Evolutionary conservation across 2,888 invertebrate species (phyloP).

Genomic region (Andrena dorsata): DNA sequence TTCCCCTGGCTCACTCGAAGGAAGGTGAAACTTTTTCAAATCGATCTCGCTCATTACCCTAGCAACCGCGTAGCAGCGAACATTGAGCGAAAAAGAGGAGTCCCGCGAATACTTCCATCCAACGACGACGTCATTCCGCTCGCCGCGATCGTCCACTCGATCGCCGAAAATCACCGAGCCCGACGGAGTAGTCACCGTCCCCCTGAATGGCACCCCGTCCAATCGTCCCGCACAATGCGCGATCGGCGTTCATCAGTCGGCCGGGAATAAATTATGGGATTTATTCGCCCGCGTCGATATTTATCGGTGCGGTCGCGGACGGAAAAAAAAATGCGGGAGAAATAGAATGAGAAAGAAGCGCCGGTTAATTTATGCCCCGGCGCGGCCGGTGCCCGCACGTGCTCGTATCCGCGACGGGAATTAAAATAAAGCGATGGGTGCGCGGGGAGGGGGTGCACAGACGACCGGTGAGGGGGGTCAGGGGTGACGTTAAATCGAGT

Average conservation of each 20-base stretch:
- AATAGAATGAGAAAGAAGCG: slow-evolving; percentile 27
- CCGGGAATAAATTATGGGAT: slow-evolving; percentile 58
- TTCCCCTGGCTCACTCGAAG: too few species aligned
- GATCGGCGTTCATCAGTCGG: slow-evolving; percentile 38
- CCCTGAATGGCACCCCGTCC: too few species aligned
- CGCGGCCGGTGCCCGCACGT: slow-evolving; percentile 19
- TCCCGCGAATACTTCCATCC: too few species aligned
- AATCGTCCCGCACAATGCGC: slow-evolving; percentile 17
- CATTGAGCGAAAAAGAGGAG: too few species aligned
- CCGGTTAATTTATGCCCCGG: slow-evolving; percentile 49
- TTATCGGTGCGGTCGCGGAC: slow-evolving; percentile 27
- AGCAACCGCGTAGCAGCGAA: too few species aligned
- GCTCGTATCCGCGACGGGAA: slow-evolving; percentile 32
- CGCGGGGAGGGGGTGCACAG: not conserved
- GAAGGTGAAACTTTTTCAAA: too few species aligned
- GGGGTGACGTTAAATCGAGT: not conserved
- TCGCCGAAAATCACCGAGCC: not conserved
- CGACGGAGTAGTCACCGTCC: not conserved
- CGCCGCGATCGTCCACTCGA: too few species aligned
- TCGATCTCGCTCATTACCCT: too few species aligned
- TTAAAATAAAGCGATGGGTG: slow-evolving; percentile 42
- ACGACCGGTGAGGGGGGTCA: not conserved
- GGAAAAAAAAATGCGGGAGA: slow-evolving; percentile 2
- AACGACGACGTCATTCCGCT: too few species aligned
- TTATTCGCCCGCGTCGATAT: slow-evolving; percentile 57